Evolutionary conservation across 2,888 invertebrate species (phyloP), one percentile per base, ranked within the genome.

Genomic region (Mythimna pallens): DNA sequence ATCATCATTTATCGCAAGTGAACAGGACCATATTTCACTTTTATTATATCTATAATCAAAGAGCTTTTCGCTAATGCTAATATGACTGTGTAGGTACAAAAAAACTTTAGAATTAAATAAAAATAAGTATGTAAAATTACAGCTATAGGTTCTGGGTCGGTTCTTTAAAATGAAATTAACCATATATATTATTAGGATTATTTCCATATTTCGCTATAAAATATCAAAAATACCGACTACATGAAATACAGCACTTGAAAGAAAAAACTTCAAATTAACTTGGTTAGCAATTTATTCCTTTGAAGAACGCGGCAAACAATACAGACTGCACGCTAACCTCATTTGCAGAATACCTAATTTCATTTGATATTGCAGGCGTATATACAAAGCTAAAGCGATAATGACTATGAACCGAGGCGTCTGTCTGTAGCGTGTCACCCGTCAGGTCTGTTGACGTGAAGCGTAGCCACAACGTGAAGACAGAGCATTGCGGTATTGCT

Each of bases 281-380:
- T 30, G 12, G 17, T 52, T 59, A 36, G n/a, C 25, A 59, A 59
- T 76, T 34, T 52, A 34, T 66, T 43, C 25, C 59, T 59, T 66
- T 61, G 17, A 52, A 9, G 43, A 67, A 54, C 52, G 12, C 43
- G 10, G 7, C 43, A 59, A 14, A 47, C 52, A 54, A 36, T 59
- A 61, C 47, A 6, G 25, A 67, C 34, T 67, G 57, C 50, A 76
- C 59, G 30, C 76, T 47, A 47, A 47, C n/a, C 40, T 58, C 34
- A 52, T 43, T 59, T 54, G 5, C 36, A 52, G 34, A 47, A 50
- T 55, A 57, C 14, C 12, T n/a, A 50, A 68, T 36, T n/a, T 54
- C 20, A 50, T 64, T 73, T 22, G 64, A 55, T 34, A 65, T 34
- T 36, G 59, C 76, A 36, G 20, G n/a, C 9, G 50, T 64, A 6